Base-by-base conservation (phyloP, 2,888 invertebrate species). In the Clanis bilineata region DNA sequence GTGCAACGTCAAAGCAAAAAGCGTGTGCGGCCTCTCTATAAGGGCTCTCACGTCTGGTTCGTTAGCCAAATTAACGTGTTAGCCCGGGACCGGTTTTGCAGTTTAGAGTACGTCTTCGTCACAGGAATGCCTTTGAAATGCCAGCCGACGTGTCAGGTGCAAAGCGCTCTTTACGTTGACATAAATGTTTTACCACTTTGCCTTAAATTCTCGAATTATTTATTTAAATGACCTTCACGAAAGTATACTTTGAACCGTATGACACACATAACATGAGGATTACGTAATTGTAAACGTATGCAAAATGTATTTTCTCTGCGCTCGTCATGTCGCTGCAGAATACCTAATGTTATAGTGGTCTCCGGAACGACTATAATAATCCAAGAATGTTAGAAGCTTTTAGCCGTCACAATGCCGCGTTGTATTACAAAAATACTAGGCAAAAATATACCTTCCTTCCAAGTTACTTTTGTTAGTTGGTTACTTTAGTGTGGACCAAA, bases 61-160 rank as follows among this genome's bases (percentile, higher is more conserved):
- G 88, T 88, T 88, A 86, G 76, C 82, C 72, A 87, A 87, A 89
- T 90, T 88, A 90, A 83, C 86, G 84, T 80, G 84, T 86, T 82
- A 81, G 70, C 76, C 70, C 45, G 66, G 64, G 64, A 71, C 70
- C 65, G 69, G 72, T 74, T 75, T 72, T 73, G 69, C 75, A 69
- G 70, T 67, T 73, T 72, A 54, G 64, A 76, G 76, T 67, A 58
- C 61, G 68, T 69, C 72, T 76, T 69, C 71, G 66, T 76, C 77
- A 74, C 69, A 70, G 68, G 70, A 70, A 76, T 69, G 59, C 65
- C 71, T 74, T 76, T 74, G 71, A 72, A 69, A 75, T 67, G 61
- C 68, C 65, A 63, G 61, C 61, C 62, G 58, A 47, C 47, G 21
- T 39, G 38, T 39, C 47, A 15, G 38, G 25, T 36, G 25, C 12